These are phyloP conservation scores for Pyralis farinalis DNA, from an alignment of 2,888 invertebrate genomes.

Conservation along the genomic window DNA sequence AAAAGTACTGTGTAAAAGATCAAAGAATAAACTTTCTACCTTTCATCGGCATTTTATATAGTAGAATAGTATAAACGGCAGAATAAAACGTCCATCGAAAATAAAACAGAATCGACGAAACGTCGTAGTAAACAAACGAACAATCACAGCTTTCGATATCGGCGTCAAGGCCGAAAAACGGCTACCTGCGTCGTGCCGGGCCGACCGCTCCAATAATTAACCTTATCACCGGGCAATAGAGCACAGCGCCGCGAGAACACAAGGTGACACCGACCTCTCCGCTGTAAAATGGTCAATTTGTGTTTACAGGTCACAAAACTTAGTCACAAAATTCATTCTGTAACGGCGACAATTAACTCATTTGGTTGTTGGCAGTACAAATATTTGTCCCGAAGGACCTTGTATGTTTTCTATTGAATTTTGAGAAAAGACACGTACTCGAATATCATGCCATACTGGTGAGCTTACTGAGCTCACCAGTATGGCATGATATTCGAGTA, in stretches of 20 bases:
- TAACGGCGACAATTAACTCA: constrained; percentile 13
- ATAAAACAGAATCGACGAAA: constrained; percentile 16
- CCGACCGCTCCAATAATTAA: constrained; percentile 24
- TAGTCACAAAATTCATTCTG: constrained; percentile 13
- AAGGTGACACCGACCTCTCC: constrained; percentile 39
- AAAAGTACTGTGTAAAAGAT: too few species aligned
- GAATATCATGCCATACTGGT: too few species aligned
- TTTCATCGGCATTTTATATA: too few species aligned
- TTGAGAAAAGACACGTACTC: too few species aligned
- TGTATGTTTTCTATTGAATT: too few species aligned
- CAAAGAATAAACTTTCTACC: too few species aligned
- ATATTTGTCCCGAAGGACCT: background rate
- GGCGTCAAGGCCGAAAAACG: constrained; percentile 41
- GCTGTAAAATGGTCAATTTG: constrained; percentile 30
- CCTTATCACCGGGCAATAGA: constrained; percentile 26
- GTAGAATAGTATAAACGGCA: too few species aligned
- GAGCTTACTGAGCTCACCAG: too few species aligned
- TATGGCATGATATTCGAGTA: too few species aligned
- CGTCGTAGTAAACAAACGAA: constrained; percentile 29
- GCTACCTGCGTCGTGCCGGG: constrained; percentile 35
- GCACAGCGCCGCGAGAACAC: constrained; percentile 7
- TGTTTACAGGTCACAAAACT: constrained; percentile 23
- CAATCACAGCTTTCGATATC: constrained; percentile 32
- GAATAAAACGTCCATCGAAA: constrained; percentile 13
- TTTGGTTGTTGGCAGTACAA: background rate